Evolutionary conservation across 2,888 invertebrate species (phyloP).

Genomic region (Uropetala carovei): DNA sequence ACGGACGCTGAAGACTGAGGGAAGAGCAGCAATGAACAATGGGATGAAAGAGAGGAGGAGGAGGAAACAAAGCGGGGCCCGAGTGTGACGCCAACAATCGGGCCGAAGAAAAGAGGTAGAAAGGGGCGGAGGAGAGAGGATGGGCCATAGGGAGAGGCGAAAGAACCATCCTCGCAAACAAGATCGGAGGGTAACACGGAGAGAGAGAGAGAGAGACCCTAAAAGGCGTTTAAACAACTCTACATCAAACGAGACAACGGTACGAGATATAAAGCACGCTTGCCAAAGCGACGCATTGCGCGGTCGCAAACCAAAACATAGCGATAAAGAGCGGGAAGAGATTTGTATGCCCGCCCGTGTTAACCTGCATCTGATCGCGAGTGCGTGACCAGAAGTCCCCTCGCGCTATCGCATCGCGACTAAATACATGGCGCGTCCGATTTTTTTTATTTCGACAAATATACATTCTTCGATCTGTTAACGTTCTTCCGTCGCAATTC

Average conservation of each 20-base stretch:
- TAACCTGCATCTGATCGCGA: neutral
- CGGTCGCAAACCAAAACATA: constrained; percentile 42
- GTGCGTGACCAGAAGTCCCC: neutral
- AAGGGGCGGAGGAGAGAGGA: neutral
- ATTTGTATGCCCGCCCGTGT: constrained; percentile 52
- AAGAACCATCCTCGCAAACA: constrained; percentile 4
- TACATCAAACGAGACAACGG: constrained; percentile 29
- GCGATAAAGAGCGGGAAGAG: constrained; percentile 30
- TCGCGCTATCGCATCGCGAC: neutral
- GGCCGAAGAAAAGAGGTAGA: neutral
- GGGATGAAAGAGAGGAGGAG: neutral
- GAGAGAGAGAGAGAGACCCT: neutral
- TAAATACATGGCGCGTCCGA: too few relatives aligned
- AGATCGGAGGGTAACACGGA: constrained; percentile 23
- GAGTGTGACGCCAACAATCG: neutral
- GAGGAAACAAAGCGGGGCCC: neutral
- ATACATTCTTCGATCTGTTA: constrained; percentile 3
- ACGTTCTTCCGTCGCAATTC: neutral
- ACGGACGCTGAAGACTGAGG: neutral
- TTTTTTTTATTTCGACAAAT: neutral
- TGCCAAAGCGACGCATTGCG: neutral
- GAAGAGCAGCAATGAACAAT: constrained; percentile 32
- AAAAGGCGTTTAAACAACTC: constrained; percentile 33
- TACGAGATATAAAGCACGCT: neutral
- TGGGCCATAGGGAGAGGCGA: neutral